Percentiles rank a stretch among this genome's conserved stretches.
Conservation (phyloP, 1,140 invertebrate genomes). For the Tetragnatha versicolor region DNA sequence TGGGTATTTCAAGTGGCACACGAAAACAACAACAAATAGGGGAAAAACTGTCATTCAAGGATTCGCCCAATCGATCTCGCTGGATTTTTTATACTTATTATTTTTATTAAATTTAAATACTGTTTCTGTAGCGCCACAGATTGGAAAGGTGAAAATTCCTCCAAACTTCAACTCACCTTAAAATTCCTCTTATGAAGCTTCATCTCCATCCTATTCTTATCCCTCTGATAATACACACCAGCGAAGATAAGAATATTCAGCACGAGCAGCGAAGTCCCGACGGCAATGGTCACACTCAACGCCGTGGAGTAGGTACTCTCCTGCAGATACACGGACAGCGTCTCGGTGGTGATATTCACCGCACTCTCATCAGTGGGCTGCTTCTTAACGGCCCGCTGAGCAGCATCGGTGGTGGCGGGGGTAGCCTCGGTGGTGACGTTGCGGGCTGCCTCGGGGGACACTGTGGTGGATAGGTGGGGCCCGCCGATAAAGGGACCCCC, state of each 20-base stretch:
- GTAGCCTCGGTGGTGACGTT: not conserved
- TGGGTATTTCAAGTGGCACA: too few species aligned
- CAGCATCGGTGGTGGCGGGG: not conserved
- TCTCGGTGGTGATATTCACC: not conserved
- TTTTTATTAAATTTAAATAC: too few species aligned
- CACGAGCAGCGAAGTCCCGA: slow-evolving; percentile 86
- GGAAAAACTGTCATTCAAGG: too few species aligned
- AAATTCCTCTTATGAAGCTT: slow-evolving; percentile 43
- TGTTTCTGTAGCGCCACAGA: too few species aligned
- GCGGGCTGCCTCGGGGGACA: not conserved
- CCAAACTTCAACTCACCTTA: slow-evolving; percentile 20
- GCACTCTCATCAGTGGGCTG: not conserved
- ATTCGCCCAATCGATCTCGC: too few species aligned
- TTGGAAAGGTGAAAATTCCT: too few species aligned
- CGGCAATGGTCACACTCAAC: slow-evolving; percentile 88
- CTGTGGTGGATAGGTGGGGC: not conserved
- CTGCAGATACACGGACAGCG: slow-evolving; percentile 60
- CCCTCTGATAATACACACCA: slow-evolving; percentile 86
- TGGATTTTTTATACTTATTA: too few species aligned
- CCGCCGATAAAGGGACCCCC: not conserved
- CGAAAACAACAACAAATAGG: too few species aligned
- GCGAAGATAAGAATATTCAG: slow-evolving; percentile 93
- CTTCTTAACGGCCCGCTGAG: not conserved
- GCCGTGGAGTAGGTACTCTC: slow-evolving; percentile 84
- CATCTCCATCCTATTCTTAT: slow-evolving; percentile 67